Evolutionary conservation across 2,888 invertebrate genomes (phyloP), one percentile per base, ranked within the genome.

Genomic region (Thecophora atra): DNA sequence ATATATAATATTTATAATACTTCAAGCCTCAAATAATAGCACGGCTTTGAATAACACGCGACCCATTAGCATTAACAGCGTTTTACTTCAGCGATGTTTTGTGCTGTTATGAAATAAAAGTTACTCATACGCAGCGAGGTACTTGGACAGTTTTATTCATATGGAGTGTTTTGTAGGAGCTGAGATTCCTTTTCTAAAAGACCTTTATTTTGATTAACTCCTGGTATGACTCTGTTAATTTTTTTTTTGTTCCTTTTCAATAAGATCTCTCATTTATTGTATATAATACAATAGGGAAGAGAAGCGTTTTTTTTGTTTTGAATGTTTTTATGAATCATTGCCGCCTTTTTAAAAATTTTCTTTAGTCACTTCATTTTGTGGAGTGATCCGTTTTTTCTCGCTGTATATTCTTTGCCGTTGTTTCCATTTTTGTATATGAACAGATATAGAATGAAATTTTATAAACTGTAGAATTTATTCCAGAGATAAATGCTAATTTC

Each of bases 401-500:
- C 47, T 47, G 3, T n/a, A 17, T 11, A 0, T 37, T 37, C 3
- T 6, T 1, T 37, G 37, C 11, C 15, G 1, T 17, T 47, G 47
- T 2, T 5, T n/a, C 5, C 17, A n/a, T 11, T 1, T 47, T 47
- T 5, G 2, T 5, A 37, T 37, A 63, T 30, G 19, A 42, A 6
- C 60, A 44, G n/a, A 30, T 17, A 60, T 30, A 60, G 2, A n/a
- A 26, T 56, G 37, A 62, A 51, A 64, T 64, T 58, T 64, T 51
- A 47, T 28, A 47, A 58, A 69, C 42, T 37, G n/a, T 26, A 68
- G 52, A 62, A 60, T 70, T 71, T 74, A 63, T 70, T 66, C 47
- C 42, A 19, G 42, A 63, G 72, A 60, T 74, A 63, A 70, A 72
- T 72, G 67, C 70, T 67, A 72, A 69, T 74, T 71, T 71, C 37